phyloP scores from a whole-genome alignment of 1,140 invertebrate genomes.

The Ephestia elutella region DNA sequence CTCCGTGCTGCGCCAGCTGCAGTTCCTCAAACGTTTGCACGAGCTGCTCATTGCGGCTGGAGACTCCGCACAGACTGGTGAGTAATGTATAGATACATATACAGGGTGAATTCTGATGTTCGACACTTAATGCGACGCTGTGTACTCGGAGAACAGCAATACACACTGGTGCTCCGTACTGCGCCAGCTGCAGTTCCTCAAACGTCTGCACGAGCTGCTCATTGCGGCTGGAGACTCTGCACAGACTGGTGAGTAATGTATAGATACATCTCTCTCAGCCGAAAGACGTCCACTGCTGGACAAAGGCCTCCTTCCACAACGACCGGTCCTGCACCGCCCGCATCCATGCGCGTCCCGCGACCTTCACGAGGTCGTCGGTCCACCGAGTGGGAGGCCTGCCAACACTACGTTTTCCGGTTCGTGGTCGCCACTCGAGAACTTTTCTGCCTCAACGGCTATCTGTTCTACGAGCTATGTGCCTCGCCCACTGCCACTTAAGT shows the following conservation, averaged over 20 bases:
- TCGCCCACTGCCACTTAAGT: too few species aligned
- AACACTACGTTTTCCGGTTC: too few species aligned
- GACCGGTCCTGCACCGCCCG: too few species aligned
- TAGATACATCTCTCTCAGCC: too few species aligned
- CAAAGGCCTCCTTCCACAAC: too few species aligned
- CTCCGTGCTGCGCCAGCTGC: constrained; percentile 84
- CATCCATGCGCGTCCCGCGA: too few species aligned
- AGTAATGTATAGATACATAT: not conserved
- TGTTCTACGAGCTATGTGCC: too few species aligned
- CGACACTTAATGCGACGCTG: constrained; percentile 48
- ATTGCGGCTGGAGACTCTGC: constrained; percentile 71
- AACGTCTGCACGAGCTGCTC: constrained; percentile 77
- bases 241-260: constrained; percentile 35
- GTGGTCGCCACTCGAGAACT: too few species aligned
- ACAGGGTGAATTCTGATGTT: constrained; percentile 49
- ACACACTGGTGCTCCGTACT: constrained; percentile 80
- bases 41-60: constrained; percentile 75
- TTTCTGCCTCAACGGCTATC: too few species aligned
- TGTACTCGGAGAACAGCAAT: constrained; percentile 81
- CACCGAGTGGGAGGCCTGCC: too few species aligned
- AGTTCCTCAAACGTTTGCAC: constrained; percentile 82
- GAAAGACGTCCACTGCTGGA: too few species aligned
- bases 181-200: constrained; percentile 85
- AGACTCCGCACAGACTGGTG: constrained; percentile 64
- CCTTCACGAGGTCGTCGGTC: too few species aligned